Conservation (phyloP, 2,113 vertebrate species). For the Crypturellus undulatus region DNA sequence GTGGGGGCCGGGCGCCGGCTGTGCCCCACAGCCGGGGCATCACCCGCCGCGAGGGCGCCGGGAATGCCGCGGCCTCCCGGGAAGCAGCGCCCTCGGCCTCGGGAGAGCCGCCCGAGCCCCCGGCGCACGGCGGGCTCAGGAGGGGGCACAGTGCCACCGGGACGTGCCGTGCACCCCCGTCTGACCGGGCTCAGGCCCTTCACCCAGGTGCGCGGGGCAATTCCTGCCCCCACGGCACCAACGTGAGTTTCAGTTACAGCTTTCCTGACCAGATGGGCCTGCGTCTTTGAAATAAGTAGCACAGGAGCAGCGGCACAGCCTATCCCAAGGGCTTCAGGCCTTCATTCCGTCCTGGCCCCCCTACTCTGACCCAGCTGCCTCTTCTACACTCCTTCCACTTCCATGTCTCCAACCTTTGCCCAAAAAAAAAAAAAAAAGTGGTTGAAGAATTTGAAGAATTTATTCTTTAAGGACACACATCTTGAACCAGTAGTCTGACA, state of each 20-base stretch:
- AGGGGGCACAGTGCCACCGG: neutral
- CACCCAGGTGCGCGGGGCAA: neutral
- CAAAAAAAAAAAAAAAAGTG: neutral
- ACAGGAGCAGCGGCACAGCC: neutral
- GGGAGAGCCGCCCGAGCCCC: neutral
- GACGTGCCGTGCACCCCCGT: fast-evolving
- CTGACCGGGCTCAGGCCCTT: neutral
- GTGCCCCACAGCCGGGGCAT: neutral
- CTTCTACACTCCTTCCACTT: neutral
- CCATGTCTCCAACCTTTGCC: neutral
- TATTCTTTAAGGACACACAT: neutral
- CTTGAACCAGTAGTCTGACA: neutral
- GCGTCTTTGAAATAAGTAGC: neutral
- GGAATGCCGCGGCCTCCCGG: neutral
- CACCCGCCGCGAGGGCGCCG: neutral
- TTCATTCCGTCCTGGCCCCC: neutral
- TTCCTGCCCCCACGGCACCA: neutral
- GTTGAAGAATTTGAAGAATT: neutral
- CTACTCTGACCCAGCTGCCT: neutral
- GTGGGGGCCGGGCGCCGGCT: fast-evolving
- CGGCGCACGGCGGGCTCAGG: neutral
- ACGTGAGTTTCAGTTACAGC: neutral
- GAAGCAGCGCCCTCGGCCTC: neutral
- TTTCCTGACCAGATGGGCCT: neutral
- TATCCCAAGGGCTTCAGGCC: neutral